A percentile compares a stretch with the other conserved stretches of the same genome.
Conservation (phyloP, 2,797 vertebrate species). For the Anolis apletophallus region DNA sequence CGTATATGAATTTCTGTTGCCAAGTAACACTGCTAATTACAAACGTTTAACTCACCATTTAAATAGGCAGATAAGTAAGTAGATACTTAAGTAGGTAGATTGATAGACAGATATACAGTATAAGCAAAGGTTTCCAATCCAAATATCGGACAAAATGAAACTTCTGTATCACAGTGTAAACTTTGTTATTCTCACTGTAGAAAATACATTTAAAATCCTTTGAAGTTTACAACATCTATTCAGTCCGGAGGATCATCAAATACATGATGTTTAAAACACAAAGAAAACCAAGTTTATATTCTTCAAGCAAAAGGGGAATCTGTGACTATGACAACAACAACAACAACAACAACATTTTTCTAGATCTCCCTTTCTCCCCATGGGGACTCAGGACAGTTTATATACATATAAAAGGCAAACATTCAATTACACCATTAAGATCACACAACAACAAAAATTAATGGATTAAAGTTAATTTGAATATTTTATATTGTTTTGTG, state of each 20-base stretch:
- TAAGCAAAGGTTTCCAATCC: conserved; percentile 34
- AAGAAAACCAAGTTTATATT: conserved; percentile 32
- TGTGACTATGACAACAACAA: background rate
- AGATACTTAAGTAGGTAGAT: conserved; percentile 8
- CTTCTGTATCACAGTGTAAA: conserved; percentile 27
- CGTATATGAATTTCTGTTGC: background rate
- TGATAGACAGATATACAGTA: no score
- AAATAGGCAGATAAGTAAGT: background rate
- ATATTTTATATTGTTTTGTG: background rate
- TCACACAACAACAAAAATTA: no score
- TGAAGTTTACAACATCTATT: conserved; percentile 48
- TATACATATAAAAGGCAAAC: no score
- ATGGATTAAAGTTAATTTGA: no score
- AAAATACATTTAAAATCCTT: conserved; percentile 19
- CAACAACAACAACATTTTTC: no score
- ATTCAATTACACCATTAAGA: no score
- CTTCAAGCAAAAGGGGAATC: conserved; percentile 50
- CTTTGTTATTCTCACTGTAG: conserved; percentile 53
- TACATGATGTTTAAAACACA: conserved; percentile 51
- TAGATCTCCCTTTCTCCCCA: no score
- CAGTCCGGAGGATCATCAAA: conserved; percentile 44
- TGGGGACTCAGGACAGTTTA: no score
- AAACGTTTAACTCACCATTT: conserved; percentile 42
- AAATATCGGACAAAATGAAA: conserved; percentile 37
- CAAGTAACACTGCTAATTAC: background rate